Conservation (phyloP, 2,888 invertebrate species). For the Sialis lutaria region DNA sequence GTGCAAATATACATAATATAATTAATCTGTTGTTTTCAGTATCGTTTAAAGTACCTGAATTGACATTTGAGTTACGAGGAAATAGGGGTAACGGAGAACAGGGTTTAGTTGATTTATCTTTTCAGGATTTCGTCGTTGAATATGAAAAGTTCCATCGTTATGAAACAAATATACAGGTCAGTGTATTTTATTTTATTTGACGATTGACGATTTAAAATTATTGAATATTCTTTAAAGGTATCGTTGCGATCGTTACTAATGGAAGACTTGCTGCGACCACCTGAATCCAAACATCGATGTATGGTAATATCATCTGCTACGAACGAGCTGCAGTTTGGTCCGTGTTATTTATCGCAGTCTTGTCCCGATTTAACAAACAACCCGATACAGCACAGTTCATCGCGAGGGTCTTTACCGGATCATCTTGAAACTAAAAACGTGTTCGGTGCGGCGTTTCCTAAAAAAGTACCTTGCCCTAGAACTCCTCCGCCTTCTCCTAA, state of each 20-base stretch:
- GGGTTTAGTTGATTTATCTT: slow-evolving; percentile 69
- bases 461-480: slow-evolving; percentile 17
- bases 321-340: slow-evolving; percentile 21
- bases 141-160: slow-evolving; percentile 49
- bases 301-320: slow-evolving; percentile 60
- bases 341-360: slow-evolving; percentile 53
- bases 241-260: slow-evolving; percentile 72
- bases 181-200: background rate
- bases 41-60: slow-evolving; percentile 52
- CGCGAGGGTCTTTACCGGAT: slow-evolving; percentile 37
- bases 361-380: slow-evolving; percentile 51
- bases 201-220: background rate
- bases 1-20: background rate
- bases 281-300: slow-evolving; percentile 62
- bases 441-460: slow-evolving; percentile 19
- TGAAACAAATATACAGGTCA: slow-evolving; percentile 53
- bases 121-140: slow-evolving; percentile 63
- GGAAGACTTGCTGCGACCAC: slow-evolving; percentile 73
- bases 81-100: slow-evolving; percentile 50
- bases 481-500: slow-evolving; percentile 49
- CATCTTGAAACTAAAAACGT: slow-evolving; percentile 34
- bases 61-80: slow-evolving; percentile 60
- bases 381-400: slow-evolving; percentile 14
- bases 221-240: slow-evolving; percentile 28
- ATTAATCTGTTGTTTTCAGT: slow-evolving; percentile 24